Evolutionary conservation across 2,797 vertebrate species (phyloP), one percentile per base, ranked within the genome.

Genomic region (Sylvia borin): DNA sequence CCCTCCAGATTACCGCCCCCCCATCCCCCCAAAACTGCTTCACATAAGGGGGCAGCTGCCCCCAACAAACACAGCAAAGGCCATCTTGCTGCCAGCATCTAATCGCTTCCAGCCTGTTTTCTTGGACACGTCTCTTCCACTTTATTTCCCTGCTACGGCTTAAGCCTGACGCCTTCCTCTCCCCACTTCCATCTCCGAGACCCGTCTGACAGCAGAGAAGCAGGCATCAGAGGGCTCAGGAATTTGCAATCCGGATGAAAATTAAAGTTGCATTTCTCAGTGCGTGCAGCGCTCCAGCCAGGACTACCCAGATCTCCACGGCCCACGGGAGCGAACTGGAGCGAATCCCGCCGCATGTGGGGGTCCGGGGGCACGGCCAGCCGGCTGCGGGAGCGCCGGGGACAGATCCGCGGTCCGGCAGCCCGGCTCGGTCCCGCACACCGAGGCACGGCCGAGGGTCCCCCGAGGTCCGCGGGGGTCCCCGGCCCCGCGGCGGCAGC

Each of bases 221-320:
- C 20, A 40, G 32, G 48, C 45, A 75, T 5, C 36, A 11, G 17
- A 47, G 34, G 32, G 70, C 73, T 78, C 85, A 12, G 10, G 40
- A n/a, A 13, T 72, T 50, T 20, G 54, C 76, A 53, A 55, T 3
- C 51, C 22, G 2, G 66, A 19, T 40, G 64, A 50, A 76, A 92
- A 90, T 75, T 29, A 36, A 91, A 95, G 95, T 94, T 92, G 64
- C 48, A 4, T 62, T 51, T 16, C 5, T 6, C 85, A 8, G 25
- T 1, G 77, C 73, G 17, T 0, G 32, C 0, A 47, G 67, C 50
- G 19, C 74, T 70, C 36, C 13, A 20, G 66, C 58, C 9, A 19
- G 67, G n/a, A 73, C 20, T 0, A 38, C 3, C 55, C 61, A 7
- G 3, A 31, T n/a, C 13, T 12, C 47, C 80, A 20, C 0, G 16